Evolutionary conservation across 2,888 invertebrate genomes (phyloP).

Genomic region (Epinotia ramella): DNA sequence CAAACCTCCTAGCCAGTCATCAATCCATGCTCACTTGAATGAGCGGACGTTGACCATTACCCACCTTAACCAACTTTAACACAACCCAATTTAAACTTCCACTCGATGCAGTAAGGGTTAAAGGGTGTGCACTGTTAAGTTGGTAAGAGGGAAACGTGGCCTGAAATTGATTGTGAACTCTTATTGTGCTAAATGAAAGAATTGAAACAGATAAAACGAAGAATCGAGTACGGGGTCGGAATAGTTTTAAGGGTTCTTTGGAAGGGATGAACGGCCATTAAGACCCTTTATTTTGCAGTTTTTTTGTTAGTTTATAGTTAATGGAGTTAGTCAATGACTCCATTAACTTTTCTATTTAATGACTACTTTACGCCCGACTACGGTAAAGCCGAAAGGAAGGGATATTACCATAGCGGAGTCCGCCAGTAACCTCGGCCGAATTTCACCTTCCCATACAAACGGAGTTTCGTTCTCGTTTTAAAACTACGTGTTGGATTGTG

Average conservation of each 20-base stretch:
- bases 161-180: conserved; percentile 81
- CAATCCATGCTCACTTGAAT: conserved; percentile 82
- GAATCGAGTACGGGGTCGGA: conserved; percentile 51
- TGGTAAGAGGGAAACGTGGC: conserved; percentile 64
- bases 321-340: too few species aligned
- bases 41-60: conserved; percentile 75
- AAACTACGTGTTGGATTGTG: too few species aligned
- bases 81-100: conserved; percentile 54
- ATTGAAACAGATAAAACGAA: conserved; percentile 78
- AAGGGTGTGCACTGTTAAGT: conserved; percentile 49
- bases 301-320: background rate
- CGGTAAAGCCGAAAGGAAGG: too few species aligned
- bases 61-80: conserved; percentile 52
- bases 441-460: too few species aligned
- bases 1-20: conserved; percentile 75
- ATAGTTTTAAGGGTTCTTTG: conserved; percentile 26
- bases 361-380: too few species aligned
- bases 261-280: conserved; percentile 11
- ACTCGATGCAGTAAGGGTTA: conserved; percentile 48
- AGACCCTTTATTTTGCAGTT: background rate
- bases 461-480: too few species aligned
- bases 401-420: too few species aligned
- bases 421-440: too few species aligned
- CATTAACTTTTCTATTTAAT: too few species aligned
- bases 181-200: conserved; percentile 82